Percentiles rank a stretch among this genome's conserved stretches.
These are phyloP conservation scores for Carassius gibelio DNA, from an alignment of 2,113 vertebrate species.

Conservation along the genomic window DNA sequence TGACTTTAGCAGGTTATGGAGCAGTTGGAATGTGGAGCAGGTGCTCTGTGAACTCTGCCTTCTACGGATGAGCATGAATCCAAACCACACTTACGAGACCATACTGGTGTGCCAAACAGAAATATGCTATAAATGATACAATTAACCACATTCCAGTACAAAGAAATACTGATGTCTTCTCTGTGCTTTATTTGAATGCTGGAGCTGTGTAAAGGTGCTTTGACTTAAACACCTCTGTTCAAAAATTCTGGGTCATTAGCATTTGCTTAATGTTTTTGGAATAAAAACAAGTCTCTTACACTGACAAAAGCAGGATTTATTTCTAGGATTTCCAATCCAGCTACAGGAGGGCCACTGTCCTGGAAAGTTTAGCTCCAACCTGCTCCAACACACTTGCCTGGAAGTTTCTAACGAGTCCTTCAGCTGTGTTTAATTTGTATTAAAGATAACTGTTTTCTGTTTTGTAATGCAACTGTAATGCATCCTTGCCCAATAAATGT, in stretches of 20 bases:
- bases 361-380: no score
- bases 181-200: neutral
- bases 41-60: slow-evolving; percentile 37
- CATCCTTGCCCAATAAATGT: no score
- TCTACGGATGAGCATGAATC: neutral
- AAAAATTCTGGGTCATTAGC: neutral
- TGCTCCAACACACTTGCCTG: no score
- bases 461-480: neutral
- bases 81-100: neutral
- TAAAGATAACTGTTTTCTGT: neutral
- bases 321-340: no score
- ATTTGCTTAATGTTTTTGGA: neutral
- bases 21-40: slow-evolving; percentile 37
- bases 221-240: neutral
- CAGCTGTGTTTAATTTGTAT: no score
- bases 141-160: neutral
- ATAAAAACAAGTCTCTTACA: neutral
- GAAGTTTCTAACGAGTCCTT: no score
- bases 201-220: neutral
- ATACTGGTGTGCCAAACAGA: neutral
- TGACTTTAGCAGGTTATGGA: slow-evolving; percentile 43
- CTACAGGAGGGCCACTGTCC: no score
- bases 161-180: neutral
- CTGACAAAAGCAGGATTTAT: no score
- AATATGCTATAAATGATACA: neutral